Conservation (phyloP, 1,140 invertebrate species). For the Tetramorium alpestre region DNA sequence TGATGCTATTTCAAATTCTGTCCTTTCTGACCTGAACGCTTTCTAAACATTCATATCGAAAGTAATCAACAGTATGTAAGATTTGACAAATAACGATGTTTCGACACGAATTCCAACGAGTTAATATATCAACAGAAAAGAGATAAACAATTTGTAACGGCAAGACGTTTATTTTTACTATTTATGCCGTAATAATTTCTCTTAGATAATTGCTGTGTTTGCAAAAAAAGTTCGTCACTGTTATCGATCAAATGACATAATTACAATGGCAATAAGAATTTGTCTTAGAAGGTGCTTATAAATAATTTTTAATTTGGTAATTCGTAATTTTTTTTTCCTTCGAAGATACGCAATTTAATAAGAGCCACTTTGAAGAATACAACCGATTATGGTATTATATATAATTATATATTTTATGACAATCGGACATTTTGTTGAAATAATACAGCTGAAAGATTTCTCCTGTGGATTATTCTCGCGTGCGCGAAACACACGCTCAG, state of each 20-base stretch:
- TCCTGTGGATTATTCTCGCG: not conserved
- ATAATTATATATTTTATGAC: not conserved
- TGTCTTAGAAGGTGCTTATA: not conserved
- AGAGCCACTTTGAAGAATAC: not conserved
- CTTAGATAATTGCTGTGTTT: not conserved
- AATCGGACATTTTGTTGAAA: not conserved
- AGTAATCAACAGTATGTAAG: not conserved
- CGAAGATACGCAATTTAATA: not conserved
- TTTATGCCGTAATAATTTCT: not conserved
- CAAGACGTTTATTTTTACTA: not conserved
- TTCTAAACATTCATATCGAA: not conserved
- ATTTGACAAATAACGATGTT: not conserved
- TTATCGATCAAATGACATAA: conserved; percentile 22
- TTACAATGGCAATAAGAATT: not conserved
- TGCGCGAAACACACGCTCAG: not conserved
- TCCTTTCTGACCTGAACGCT: conserved; percentile 11
- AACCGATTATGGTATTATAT: not conserved
- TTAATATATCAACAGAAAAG: not conserved
- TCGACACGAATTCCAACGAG: not conserved
- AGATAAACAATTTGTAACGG: not conserved
- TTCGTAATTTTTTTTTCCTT: not conserved
- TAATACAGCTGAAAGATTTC: not conserved
- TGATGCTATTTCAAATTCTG: conserved; percentile 38
- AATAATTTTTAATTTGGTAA: not conserved
- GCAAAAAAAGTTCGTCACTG: not conserved